phyloP scores from a whole-genome alignment of 2,888 invertebrate genomes.

The Argyresthia goedartella region DNA sequence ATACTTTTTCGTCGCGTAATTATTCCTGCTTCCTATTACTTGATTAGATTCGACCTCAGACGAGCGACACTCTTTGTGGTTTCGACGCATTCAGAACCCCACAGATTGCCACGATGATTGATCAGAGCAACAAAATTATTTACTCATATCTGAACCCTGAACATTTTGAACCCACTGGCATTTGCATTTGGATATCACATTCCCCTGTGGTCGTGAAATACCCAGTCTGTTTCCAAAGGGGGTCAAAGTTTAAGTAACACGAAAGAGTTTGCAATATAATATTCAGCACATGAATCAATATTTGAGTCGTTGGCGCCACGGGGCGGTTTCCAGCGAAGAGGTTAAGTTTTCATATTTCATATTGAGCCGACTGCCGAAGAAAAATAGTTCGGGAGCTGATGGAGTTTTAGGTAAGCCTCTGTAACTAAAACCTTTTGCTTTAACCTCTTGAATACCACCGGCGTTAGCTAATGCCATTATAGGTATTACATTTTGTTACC shows the following conservation, averaged over 20 bases:
- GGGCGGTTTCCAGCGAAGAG: slow-evolving; percentile 1
- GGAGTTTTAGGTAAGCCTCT: background rate
- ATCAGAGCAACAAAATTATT: background rate
- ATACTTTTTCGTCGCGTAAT: no score
- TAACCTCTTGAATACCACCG: no score
- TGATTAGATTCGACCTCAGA: no score
- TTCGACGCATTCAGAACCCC: no score
- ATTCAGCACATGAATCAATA: slow-evolving; percentile 46
- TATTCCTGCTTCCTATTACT: no score
- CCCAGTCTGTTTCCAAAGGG: background rate
- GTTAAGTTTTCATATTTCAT: slow-evolving; percentile 42
- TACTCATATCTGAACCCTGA: background rate
- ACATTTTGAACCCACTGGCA: background rate
- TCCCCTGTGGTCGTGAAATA: background rate
- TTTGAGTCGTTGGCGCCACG: slow-evolving; percentile 20
- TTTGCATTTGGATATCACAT: background rate
- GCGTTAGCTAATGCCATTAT: no score
- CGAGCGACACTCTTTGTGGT: no score
- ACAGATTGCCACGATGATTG: no score
- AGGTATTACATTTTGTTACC: background rate
- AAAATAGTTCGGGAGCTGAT: slow-evolving; percentile 22
- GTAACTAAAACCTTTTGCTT: background rate
- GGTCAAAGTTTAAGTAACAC: background rate
- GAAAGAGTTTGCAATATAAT: slow-evolving; percentile 18
- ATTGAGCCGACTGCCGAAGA: slow-evolving; percentile 27